These are phyloP conservation scores for Ennomos erosarius DNA, from an alignment of 2,888 invertebrate species.

Conservation along the genomic window DNA sequence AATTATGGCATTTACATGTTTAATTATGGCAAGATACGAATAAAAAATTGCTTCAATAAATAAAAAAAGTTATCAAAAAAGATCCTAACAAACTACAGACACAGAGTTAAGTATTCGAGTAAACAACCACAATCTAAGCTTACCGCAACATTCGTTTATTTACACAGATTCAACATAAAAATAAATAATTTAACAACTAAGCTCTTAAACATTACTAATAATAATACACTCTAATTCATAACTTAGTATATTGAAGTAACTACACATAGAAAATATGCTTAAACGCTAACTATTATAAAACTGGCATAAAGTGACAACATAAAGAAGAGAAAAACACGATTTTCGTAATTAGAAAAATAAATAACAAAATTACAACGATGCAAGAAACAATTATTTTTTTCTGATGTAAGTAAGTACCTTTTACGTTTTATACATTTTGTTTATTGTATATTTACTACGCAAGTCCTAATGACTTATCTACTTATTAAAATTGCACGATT, in stretches of 20 bases:
- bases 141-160: conserved; percentile 79
- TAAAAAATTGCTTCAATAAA: conserved; percentile 56
- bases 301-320: conserved; percentile 73
- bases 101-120: conserved; percentile 62
- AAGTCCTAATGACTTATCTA: conserved; percentile 71
- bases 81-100: conserved; percentile 64
- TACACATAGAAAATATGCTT: conserved; percentile 30
- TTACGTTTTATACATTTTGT: conserved; percentile 43
- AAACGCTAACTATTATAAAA: conserved; percentile 55
- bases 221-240: conserved; percentile 64
- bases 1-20: conserved; percentile 42
- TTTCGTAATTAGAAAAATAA: conserved; percentile 79
- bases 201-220: conserved; percentile 78
- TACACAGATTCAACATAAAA: conserved; percentile 83
- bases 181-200: conserved; percentile 84
- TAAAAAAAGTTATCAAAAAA: conserved; percentile 60
- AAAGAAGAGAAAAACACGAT: conserved; percentile 56
- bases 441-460: conserved; percentile 56
- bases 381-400: conserved; percentile 35
- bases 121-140: conserved; percentile 75
- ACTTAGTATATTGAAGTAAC: conserved; percentile 30
- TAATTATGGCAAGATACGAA: conserved; percentile 47
- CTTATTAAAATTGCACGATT: conserved; percentile 83
- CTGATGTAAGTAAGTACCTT: conserved; percentile 32
- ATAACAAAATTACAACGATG: conserved; percentile 71